Evolutionary conservation across 2,888 invertebrate genomes (phyloP), one percentile per base, ranked within the genome.

Genomic region (Dicyrtomina minuta): DNA sequence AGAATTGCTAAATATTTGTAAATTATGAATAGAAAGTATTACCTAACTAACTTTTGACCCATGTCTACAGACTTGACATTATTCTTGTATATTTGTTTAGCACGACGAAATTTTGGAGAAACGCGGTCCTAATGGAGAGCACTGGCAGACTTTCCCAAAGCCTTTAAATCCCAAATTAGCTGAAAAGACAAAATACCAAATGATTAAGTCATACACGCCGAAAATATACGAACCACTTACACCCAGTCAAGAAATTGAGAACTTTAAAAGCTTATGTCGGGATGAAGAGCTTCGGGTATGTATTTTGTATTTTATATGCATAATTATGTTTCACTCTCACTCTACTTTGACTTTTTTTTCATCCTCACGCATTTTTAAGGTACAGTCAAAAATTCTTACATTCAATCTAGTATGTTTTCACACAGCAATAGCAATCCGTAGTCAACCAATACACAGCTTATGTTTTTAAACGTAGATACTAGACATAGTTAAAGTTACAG

Each of bases 261-360:
- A 79, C 62, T 80, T 79, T 66, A 78, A 78, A 66, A 78, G 76
- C 10, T 73, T 81, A 1, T 81, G 81, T 65, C 70, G 81, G 20
- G 81, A 80, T 62, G 80, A 81, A 72, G 70, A 73, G 39, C 70
- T 80, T 6, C 71, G 78, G 69, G 80, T 80, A 70, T 74, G 77
- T 27, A 26, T 2, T 24, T 20, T 26, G n/a, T 17, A 26, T 20
- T 41, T 5, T 46, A 51, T 12, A 55, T 41, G 13, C 43, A 17
- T 12, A 46, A 39, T 10, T 20, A 24, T 12, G n/a, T n/a, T 8
- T 33, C 33, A 5, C 33, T 33, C 33, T 33, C 33, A 5, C 33
- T 33, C 33, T 33, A 3, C 33, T 33, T 33, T 3, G 33, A 33
- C 3, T 33, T 33, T 33, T n/a, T 33, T 33, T 33, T 33, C 33